Percentiles rank a stretch among this genome's conserved stretches.
Conservation (phyloP, 2,113 vertebrate genomes). For the Gallinago paraguaiae region DNA sequence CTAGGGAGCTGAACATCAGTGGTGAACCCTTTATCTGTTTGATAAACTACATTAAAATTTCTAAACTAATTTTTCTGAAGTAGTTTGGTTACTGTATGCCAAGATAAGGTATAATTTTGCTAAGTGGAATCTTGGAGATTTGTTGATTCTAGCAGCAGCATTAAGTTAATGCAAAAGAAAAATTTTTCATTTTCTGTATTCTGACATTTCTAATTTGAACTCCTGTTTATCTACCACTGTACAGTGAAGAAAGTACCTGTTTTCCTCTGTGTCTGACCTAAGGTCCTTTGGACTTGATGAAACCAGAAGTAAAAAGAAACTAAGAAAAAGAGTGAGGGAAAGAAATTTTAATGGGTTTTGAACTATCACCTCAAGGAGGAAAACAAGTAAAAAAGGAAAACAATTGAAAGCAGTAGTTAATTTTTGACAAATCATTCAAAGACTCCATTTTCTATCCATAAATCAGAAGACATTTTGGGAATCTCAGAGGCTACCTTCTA, state of each 20-base stretch:
- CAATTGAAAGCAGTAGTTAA: not conserved
- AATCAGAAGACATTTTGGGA: not conserved
- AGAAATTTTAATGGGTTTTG: not conserved
- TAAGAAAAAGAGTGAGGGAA: not conserved
- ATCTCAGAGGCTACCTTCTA: not conserved
- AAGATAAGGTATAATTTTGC: constrained; percentile 26
- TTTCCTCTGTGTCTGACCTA: not conserved
- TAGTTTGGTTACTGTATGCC: not conserved
- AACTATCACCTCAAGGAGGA: not conserved
- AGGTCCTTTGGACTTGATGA: not conserved
- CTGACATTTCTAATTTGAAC: constrained; percentile 12
- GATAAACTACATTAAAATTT: constrained; percentile 1
- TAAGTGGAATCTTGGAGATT: not conserved
- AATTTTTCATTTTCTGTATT: not conserved
- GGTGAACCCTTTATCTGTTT: not conserved
- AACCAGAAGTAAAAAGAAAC: not conserved
- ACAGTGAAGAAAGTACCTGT: not conserved
- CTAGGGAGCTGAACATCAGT: not conserved
- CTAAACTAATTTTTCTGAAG: constrained; percentile 44
- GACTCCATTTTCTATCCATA: not conserved
- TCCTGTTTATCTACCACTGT: not conserved
- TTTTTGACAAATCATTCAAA: not conserved
- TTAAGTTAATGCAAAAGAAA: constrained; percentile 32
- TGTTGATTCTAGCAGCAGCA: not conserved
- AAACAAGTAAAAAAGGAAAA: not conserved